These are phyloP conservation scores for Chloroclysta siterata DNA, from an alignment of 2,888 invertebrate genomes.

Conservation along the genomic window DNA sequence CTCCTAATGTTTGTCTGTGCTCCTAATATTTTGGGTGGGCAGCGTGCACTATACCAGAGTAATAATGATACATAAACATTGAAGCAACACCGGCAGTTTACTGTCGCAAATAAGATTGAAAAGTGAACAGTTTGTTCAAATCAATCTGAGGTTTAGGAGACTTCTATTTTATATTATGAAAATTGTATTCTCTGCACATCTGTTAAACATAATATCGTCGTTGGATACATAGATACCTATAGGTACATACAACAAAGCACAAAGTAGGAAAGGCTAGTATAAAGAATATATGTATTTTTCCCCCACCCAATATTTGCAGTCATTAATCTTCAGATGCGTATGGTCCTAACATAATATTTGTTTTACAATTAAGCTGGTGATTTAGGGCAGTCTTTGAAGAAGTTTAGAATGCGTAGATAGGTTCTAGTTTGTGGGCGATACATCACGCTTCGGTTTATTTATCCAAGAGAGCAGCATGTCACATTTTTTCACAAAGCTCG, in stretches of 20 bases:
- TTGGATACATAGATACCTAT: not conserved
- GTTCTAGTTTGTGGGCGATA: constrained; percentile 53
- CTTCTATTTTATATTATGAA: too few relatives aligned
- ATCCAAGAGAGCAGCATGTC: constrained; percentile 57
- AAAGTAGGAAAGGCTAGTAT: constrained; percentile 2
- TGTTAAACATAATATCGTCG: constrained; percentile 2
- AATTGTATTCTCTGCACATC: too few relatives aligned
- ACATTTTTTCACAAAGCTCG: constrained; percentile 67
- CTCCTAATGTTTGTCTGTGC: not conserved
- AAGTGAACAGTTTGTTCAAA: not conserved
- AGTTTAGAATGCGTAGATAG: constrained; percentile 44
- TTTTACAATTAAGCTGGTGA: constrained; percentile 57
- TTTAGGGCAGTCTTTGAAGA: constrained; percentile 68
- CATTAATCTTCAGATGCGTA: constrained; percentile 41
- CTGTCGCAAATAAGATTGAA: not conserved
- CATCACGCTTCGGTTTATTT: constrained; percentile 66
- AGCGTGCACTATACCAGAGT: constrained; percentile 4
- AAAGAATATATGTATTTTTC: constrained; percentile 8
- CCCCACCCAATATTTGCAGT: constrained; percentile 15
- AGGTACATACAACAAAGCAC: not conserved
- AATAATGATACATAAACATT: constrained; percentile 6
- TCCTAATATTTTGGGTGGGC: constrained; percentile 6
- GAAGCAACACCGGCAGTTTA: not conserved
- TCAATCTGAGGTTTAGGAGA: too few relatives aligned
- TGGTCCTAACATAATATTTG: constrained; percentile 48